Base-by-base conservation (phyloP, 2,797 vertebrate genomes). In the Mus caroli region DNA sequence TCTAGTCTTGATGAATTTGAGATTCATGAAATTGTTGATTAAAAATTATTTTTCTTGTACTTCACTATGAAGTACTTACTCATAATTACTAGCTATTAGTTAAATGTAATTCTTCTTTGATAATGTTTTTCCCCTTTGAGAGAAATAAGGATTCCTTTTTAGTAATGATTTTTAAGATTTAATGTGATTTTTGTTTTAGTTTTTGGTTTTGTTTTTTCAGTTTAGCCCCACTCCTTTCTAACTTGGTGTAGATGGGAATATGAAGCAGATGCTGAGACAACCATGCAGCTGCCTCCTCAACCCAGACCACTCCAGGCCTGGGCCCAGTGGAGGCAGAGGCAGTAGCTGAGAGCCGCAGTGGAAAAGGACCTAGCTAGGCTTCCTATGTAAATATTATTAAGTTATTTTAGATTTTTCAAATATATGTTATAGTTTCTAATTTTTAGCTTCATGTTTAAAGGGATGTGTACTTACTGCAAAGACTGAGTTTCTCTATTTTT, bases 401-500 rank as follows among this genome's bases (percentile, higher is more conserved):
- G 50, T 94, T 37, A 76, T 52, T 94, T 85, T 92, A 93, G 28
- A 28, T 88, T 69, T 89, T 87, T 90, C 71, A 92, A 46, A 46
- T 91, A 31, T 54, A 89, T n/a, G 5, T 94, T 37, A 37, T 77
- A 24, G 80, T 95, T 92, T 95, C 79, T 91, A 34, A 60, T 88
- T 64, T 62, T 58, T 56, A 40, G 8, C 93, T 95, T 96, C 20
- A 28, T 69, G 6, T 94, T 69, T 8, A 83, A 94, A 76, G 88
- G n/a, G 34, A 88, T 94, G 64, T 1, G 34, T 75, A 5, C 67
- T 83, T 86, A 93, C 1, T 92, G 8, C 62, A 26, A 89, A 86
- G 96, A 94, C 71, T 82, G 31, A 56, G 87, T 96, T 96, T 94
- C 54, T 93, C 31, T 94, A 31, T 69, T 93, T 94, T 94, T 95